Percentiles rank a stretch among this genome's conserved stretches.
Evolutionary conservation across 2,113 vertebrate genomes (phyloP).

Genomic region (Dipodomys merriami): DNA sequence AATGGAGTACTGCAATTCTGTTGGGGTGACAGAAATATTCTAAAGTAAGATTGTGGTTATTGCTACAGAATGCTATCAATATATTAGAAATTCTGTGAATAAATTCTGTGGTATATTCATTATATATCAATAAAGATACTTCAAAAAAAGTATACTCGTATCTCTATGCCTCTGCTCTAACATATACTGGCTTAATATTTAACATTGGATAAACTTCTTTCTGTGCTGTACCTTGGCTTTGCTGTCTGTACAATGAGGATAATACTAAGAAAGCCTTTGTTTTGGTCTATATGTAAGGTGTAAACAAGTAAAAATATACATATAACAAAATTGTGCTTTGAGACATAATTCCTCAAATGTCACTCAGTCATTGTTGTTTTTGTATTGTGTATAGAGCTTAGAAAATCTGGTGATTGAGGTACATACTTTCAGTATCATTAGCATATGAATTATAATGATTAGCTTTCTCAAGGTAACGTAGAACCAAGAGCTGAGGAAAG

Average conservation of each 20-base stretch:
- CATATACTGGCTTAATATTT: background rate
- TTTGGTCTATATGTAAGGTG: background rate
- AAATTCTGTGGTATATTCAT: conserved; percentile 1
- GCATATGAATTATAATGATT: background rate
- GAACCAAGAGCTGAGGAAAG: too few relatives aligned
- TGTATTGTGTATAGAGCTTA: background rate
- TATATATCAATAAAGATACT: conserved; percentile 41
- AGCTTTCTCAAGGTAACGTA: background rate
- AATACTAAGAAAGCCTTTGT: conserved; percentile 19
- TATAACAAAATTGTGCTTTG: conserved; percentile 33
- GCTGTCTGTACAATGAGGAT: background rate
- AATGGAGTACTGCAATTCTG: background rate
- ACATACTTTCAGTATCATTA: background rate
- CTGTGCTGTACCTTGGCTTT: conserved; percentile 3
- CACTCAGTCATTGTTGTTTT: background rate
- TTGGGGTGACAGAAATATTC: background rate
- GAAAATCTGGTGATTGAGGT: background rate
- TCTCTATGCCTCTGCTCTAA: background rate
- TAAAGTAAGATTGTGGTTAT: conserved; percentile 25
- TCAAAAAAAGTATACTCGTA: background rate
- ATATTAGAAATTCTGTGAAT: conserved; percentile 23
- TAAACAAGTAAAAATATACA: conserved; percentile 14
- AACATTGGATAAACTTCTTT: conserved; percentile 5
- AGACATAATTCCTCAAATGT: background rate
- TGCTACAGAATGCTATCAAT: background rate